Evolutionary conservation across 35 echinoderm and acorn worm genomes (phyloP).

Genomic region (Lytechinus pictus): DNA sequence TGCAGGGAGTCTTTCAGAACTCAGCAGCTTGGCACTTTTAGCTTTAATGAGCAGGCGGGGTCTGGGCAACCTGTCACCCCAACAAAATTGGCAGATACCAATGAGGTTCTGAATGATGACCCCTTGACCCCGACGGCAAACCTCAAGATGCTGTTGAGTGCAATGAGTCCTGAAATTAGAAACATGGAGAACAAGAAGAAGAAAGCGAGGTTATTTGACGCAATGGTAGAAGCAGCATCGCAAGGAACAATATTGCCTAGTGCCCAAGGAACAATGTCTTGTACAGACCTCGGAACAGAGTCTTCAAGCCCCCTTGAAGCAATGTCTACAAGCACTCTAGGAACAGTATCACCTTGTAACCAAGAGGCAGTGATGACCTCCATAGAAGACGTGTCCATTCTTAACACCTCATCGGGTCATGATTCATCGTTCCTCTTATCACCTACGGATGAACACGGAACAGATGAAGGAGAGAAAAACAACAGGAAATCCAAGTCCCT

Average conservation of each 20-base stretch:
- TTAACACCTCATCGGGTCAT: neutral
- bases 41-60: neutral
- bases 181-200: slow-evolving; percentile 78
- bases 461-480: slow-evolving; percentile 65
- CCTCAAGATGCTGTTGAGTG: slow-evolving; percentile 84
- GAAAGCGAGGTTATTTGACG: slow-evolving; percentile 73
- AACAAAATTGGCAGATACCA: slow-evolving; percentile 61
- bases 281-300: too few species aligned
- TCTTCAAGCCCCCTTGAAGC: too few species aligned
- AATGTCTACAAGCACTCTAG: slow-evolving; percentile 32
- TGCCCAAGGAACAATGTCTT: neutral
- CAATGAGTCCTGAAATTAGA: slow-evolving; percentile 82
- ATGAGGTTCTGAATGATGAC: neutral
- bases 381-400: neutral
- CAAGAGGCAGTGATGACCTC: neutral
- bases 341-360: neutral
- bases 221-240: slow-evolving; percentile 60
- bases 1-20: neutral
- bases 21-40: neutral
- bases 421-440: neutral
- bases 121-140: slow-evolving; percentile 96
- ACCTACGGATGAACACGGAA: slow-evolving; percentile 55
- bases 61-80: slow-evolving; percentile 61
- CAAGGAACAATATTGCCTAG: slow-evolving; percentile 47
- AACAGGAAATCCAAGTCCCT: slow-evolving; percentile 91